Percentiles rank a stretch among this genome's conserved stretches.
phyloP scores from a whole-genome alignment of 2,113 vertebrate genomes.

The Shinisaurus crocodilurus region DNA sequence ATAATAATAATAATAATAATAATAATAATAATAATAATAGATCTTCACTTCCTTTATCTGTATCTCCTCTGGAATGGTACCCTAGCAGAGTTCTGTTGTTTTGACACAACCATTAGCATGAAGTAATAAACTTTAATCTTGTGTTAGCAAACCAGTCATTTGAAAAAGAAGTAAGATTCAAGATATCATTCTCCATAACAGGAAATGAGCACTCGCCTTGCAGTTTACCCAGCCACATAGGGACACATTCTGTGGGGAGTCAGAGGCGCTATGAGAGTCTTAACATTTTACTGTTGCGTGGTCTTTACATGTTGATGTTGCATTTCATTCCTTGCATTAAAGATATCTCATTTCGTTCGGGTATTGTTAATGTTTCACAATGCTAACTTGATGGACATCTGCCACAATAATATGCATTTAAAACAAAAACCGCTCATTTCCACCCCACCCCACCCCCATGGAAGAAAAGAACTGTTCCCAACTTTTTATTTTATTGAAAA shows the following conservation, averaged over 20 bases:
- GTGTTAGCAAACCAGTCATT: neutral
- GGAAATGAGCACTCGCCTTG: neutral
- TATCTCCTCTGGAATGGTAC: neutral
- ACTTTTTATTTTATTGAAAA: neutral
- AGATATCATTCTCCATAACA: neutral
- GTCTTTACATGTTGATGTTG: neutral
- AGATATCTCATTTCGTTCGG: neutral
- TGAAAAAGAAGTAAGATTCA: neutral
- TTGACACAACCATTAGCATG: neutral
- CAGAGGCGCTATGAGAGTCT: neutral
- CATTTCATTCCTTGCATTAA: neutral
- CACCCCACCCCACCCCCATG: rapidly evolving
- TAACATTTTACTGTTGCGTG: neutral
- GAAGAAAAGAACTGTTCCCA: neutral
- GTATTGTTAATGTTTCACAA: neutral
- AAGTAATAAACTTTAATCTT: neutral
- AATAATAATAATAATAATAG: too few relatives aligned
- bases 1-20: too few relatives aligned
- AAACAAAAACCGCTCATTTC: neutral
- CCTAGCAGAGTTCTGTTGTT: neutral
- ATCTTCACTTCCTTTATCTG: neutral
- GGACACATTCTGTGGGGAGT: neutral
- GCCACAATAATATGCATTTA: neutral
- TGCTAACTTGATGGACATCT: neutral
- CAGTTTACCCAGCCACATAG: neutral